Evolutionary conservation across 2,797 vertebrate species (phyloP).

Genomic region (Pseudochirops cupreus): DNA sequence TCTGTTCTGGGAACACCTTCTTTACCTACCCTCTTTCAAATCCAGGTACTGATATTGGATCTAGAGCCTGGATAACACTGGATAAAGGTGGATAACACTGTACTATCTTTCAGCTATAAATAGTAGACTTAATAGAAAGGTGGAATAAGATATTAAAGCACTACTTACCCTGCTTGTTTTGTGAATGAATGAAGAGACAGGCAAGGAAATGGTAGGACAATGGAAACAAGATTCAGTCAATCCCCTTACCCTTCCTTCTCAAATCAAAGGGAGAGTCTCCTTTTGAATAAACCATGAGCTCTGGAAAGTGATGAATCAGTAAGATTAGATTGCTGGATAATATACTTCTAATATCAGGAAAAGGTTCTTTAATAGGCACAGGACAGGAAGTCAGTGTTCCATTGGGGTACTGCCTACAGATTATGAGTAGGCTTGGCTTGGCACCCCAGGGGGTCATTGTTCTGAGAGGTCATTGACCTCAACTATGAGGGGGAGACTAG

Average conservation of each 20-base stretch:
- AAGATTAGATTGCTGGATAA: neutral
- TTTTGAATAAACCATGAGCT: neutral
- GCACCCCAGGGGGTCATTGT: neutral
- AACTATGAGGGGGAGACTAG: neutral
- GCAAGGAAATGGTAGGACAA: neutral
- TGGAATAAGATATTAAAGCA: neutral
- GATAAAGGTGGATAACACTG: neutral
- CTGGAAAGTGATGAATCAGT: neutral
- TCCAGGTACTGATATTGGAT: neutral
- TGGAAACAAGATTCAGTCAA: neutral
- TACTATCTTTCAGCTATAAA: neutral
- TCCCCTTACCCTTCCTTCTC: neutral
- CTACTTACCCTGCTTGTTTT: neutral
- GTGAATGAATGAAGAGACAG: too few species aligned
- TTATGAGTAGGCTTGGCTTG: neutral
- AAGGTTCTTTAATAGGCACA: neutral
- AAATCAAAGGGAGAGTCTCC: neutral
- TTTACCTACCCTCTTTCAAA: neutral
- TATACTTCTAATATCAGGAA: neutral
- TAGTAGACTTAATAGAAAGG: neutral
- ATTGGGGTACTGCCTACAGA: neutral
- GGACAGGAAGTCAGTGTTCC: neutral
- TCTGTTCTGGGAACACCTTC: neutral
- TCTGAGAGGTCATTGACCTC: neutral
- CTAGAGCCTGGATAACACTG: neutral